Percentiles rank a stretch among this genome's conserved stretches.
phyloP scores from a whole-genome alignment of 2,113 vertebrate species.

The Leptosomus discolor region DNA sequence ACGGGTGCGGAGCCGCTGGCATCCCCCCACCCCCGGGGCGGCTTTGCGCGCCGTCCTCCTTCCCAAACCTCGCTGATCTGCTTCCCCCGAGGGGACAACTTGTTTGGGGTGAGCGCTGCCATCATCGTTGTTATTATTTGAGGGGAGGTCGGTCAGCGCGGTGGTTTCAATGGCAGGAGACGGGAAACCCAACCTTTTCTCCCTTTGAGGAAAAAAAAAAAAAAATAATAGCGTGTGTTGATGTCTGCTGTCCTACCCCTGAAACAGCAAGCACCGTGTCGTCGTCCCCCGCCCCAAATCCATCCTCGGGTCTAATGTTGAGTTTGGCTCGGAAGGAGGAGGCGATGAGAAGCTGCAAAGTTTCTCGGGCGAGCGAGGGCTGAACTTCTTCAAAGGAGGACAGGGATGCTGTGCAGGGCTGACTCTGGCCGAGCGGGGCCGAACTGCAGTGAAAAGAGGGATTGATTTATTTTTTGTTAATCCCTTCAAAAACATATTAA shows the following conservation, averaged over 20 bases:
- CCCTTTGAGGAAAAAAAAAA: background rate
- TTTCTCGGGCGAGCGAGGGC: background rate
- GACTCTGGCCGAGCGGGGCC: background rate
- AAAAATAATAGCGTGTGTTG: background rate
- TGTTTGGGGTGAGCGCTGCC: background rate
- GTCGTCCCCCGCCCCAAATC: background rate
- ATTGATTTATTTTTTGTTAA: background rate
- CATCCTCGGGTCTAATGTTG: fast-evolving
- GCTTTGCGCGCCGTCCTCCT: background rate
- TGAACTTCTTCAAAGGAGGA: background rate
- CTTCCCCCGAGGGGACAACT: background rate
- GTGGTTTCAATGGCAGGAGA: background rate
- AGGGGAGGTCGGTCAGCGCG: background rate
- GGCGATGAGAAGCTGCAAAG: background rate
- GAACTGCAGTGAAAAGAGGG: background rate
- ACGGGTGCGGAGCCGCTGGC: background rate
- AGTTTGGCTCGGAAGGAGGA: background rate
- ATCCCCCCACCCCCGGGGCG: background rate
- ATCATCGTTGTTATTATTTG: fast-evolving
- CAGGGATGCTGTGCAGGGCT: too few relatives aligned
- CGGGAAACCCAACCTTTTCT: background rate
- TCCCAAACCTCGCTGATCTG: background rate
- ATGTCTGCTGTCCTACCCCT: background rate
- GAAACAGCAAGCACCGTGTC: background rate
- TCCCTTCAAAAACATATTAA: fast-evolving